Evolutionary conservation across 2,797 vertebrate species (phyloP).

Genomic region (Chaunax sp.): DNA sequence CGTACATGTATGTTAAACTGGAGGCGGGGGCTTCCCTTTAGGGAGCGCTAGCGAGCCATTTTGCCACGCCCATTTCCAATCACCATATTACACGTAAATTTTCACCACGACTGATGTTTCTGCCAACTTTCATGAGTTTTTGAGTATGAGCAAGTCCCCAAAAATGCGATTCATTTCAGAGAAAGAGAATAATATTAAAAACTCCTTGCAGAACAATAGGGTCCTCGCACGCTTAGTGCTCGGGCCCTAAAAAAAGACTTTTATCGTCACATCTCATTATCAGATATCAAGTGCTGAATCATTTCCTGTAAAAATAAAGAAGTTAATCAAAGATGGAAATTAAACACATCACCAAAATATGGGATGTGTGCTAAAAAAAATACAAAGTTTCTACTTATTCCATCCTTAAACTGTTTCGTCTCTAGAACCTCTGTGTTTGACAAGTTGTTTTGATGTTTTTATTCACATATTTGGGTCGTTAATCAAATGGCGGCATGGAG

Average conservation of each 20-base stretch:
- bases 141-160: too few species aligned
- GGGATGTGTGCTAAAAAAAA: constrained; percentile 2
- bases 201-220: too few species aligned
- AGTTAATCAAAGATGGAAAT: constrained; percentile 29
- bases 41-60: too few species aligned
- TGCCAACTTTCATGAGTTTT: too few species aligned
- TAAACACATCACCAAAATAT: constrained; percentile 21
- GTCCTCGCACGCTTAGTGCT: too few species aligned
- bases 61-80: too few species aligned
- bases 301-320: constrained; percentile 18
- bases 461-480: constrained; percentile 85
- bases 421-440: constrained; percentile 70
- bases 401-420: constrained; percentile 71
- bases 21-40: too few species aligned
- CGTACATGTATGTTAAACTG: too few species aligned
- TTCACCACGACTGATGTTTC: too few species aligned
- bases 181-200: too few species aligned
- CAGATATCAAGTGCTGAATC: not conserved
- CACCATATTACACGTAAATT: too few species aligned
- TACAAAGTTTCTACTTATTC: constrained; percentile 53
- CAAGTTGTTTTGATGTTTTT: constrained; percentile 83
- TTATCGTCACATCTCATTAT: not conserved
- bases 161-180: too few species aligned
- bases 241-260: not conserved
- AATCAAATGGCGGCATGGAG: constrained; percentile 79